Percentiles rank a stretch among this genome's conserved stretches.
Evolutionary conservation across 92 coral and sea anemone species (phyloP).

Genomic region (Micromussa lordhowensis): DNA sequence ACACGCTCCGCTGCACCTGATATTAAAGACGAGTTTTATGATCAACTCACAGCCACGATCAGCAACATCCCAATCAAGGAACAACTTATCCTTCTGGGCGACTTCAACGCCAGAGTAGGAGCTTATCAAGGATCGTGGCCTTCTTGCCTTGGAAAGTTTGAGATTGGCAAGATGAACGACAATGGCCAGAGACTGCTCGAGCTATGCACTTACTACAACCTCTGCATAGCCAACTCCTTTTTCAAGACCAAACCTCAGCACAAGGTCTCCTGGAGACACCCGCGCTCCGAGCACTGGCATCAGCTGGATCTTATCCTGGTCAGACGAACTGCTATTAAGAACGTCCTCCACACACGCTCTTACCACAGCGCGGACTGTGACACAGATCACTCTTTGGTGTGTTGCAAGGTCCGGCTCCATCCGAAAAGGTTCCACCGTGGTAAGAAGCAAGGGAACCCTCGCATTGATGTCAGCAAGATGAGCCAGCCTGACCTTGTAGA

Average conservation of each 20-base stretch:
- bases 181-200: conserved; percentile 7
- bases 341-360: conserved; percentile 18
- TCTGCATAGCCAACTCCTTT: no score
- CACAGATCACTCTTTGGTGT: conserved; percentile 71
- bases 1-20: no score
- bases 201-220: conserved; percentile 33
- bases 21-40: no score
- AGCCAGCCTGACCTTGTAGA: conserved; percentile 45
- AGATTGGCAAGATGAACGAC: not conserved
- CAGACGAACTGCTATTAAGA: not conserved
- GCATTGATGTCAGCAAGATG: conserved; percentile 55
- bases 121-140: conserved; percentile 5
- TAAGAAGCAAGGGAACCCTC: conserved; percentile 43
- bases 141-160: no score
- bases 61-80: no score
- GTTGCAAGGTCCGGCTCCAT: conserved; percentile 66
- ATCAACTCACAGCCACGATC: no score
- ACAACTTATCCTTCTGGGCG: no score
- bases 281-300: conserved; percentile 47
- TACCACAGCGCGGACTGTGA: conserved; percentile 72
- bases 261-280: conserved; percentile 50
- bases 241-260: conserved; percentile 24
- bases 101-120: no score
- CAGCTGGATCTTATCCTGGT: not conserved
- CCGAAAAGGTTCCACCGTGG: conserved; percentile 51